Percentiles rank a stretch among this genome's conserved stretches.
phyloP scores from a whole-genome alignment of 2,888 invertebrate genomes.

The Xanthia togata region DNA sequence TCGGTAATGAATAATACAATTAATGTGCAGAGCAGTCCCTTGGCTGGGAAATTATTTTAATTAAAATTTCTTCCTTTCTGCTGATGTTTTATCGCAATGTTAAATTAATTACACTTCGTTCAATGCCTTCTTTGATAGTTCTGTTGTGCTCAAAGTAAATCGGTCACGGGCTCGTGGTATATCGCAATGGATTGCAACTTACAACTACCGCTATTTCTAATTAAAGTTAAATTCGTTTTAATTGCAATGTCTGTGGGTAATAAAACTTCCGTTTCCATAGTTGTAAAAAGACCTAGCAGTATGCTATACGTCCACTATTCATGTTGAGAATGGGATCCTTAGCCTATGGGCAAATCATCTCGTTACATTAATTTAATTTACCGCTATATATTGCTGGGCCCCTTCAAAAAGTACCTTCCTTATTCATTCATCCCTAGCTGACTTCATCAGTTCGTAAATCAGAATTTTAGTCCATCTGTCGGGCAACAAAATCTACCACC shows the following conservation, averaged over 20 bases:
- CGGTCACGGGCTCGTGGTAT: constrained; percentile 33
- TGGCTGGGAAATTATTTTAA: constrained; percentile 47
- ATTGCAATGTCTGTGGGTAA: constrained; percentile 46
- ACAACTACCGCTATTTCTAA: constrained; percentile 46
- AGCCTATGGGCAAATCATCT: not conserved
- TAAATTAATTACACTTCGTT: constrained; percentile 21
- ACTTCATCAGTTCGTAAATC: constrained; percentile 1
- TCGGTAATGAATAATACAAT: constrained; percentile 58
- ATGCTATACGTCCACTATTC: not conserved
- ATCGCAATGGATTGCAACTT: constrained; percentile 50
- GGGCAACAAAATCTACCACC: not conserved
- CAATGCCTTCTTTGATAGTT: constrained; percentile 19
- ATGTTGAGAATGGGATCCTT: not conserved
- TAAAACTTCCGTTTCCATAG: constrained; percentile 41
- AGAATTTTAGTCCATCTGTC: constrained; percentile 21
- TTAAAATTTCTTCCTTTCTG: constrained; percentile 53
- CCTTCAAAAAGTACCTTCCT: constrained; percentile 9
- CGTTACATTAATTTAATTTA: not conserved
- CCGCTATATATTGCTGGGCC: too few relatives aligned
- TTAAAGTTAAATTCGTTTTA: constrained; percentile 50
- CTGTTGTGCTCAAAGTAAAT: constrained; percentile 19
- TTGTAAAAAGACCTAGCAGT: constrained; percentile 5
- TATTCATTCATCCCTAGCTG: not conserved
- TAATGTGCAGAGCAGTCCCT: constrained; percentile 47
- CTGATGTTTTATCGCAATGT: constrained; percentile 25